phyloP scores from a whole-genome alignment of 2,888 invertebrate genomes.

The Pardosa pseudoannulata region DNA sequence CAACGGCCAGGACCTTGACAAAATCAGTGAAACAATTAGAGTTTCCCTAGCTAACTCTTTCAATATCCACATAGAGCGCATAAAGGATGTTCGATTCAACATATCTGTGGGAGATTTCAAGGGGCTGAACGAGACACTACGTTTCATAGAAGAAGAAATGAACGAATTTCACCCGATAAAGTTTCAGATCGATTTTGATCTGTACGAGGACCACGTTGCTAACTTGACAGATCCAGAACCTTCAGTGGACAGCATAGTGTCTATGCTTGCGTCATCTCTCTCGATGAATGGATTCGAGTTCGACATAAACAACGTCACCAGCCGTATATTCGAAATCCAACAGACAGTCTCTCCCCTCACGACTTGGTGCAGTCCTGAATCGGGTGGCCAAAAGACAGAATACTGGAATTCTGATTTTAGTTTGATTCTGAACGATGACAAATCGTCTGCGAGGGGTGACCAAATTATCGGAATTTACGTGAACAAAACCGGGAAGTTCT shows the following conservation, averaged over 20 bases:
- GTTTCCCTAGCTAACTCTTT: slow-evolving; percentile 54
- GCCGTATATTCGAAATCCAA: slow-evolving; percentile 64
- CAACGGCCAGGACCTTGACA: slow-evolving; percentile 8
- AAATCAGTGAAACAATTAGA: slow-evolving; percentile 41
- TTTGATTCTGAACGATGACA: slow-evolving; percentile 54
- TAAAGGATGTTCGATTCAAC: slow-evolving; percentile 61
- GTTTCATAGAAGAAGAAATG: slow-evolving; percentile 14
- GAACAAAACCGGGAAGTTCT: slow-evolving; percentile 73
- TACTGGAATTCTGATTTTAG: slow-evolving; percentile 73
- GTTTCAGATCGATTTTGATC: slow-evolving; percentile 51
- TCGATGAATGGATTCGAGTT: slow-evolving; percentile 62
- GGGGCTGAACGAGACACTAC: not conserved
- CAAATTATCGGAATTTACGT: slow-evolving; percentile 68
- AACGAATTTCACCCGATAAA: slow-evolving; percentile 38
- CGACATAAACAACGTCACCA: slow-evolving; percentile 47
- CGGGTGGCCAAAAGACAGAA: slow-evolving; percentile 19
- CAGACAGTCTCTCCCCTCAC: slow-evolving; percentile 36
- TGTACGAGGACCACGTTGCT: slow-evolving; percentile 32
- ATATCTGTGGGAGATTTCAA: slow-evolving; percentile 32
- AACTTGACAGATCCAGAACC: slow-evolving; percentile 45
- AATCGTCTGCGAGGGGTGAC: slow-evolving; percentile 6
- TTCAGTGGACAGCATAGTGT: slow-evolving; percentile 61
- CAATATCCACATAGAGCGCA: slow-evolving; percentile 47
- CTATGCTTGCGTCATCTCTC: slow-evolving; percentile 56
- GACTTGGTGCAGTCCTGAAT: slow-evolving; percentile 46